phyloP scores from a whole-genome alignment of 2,797 vertebrate species.

The Anabacerthia variegaticeps region DNA sequence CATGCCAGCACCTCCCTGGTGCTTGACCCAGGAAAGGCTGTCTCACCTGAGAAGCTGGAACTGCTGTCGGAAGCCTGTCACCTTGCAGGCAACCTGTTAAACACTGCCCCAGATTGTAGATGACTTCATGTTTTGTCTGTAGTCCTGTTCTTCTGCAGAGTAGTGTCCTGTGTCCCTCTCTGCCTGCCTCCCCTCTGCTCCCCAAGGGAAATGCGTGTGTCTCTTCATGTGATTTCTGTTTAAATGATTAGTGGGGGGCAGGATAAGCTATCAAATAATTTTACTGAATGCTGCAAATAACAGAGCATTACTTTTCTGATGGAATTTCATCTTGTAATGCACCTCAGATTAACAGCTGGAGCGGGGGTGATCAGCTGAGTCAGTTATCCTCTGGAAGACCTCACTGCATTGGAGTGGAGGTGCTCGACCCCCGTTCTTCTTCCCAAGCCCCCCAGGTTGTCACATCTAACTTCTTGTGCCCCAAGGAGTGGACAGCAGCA shows the following conservation, averaged over 20 bases:
- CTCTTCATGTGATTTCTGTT: background rate
- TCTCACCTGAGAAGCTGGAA: accelerated
- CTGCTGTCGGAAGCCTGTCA: background rate
- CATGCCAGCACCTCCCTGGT: accelerated
- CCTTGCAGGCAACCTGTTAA: background rate
- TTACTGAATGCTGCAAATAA: background rate
- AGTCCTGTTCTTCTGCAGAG: accelerated
- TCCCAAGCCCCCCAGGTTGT: background rate
- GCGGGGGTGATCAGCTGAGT: accelerated
- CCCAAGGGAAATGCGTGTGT: background rate
- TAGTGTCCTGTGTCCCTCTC: background rate
- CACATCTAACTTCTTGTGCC: background rate
- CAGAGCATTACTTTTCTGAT: background rate
- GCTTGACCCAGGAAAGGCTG: background rate
- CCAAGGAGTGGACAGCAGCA: background rate
- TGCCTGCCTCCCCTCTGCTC: background rate
- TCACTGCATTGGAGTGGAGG: background rate
- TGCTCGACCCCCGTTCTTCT: background rate
- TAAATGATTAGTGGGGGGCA: background rate
- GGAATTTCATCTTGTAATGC: background rate
- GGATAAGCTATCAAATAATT: background rate
- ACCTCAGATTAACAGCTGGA: accelerated
- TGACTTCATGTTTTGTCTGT: background rate
- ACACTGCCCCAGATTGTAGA: background rate
- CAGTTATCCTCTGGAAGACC: background rate